Conservation (phyloP, 1,140 invertebrate species). For the Nymphalis io region DNA sequence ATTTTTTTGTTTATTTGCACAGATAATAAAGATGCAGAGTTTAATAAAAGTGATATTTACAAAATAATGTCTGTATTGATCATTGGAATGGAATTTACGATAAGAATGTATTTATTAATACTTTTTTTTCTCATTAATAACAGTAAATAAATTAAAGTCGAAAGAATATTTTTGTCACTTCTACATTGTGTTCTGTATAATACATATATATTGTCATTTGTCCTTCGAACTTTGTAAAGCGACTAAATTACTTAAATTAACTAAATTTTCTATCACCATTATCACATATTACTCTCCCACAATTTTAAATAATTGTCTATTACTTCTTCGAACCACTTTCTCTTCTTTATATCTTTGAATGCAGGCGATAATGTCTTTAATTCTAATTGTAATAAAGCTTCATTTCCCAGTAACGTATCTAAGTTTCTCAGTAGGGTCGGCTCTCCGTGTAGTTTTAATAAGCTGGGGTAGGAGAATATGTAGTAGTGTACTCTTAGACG, state of each 20-base stretch:
- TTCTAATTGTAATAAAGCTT: constrained; percentile 90
- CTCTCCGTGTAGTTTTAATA: constrained; percentile 90
- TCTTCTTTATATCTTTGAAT: constrained; percentile 86
- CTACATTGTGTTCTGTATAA: too few species aligned
- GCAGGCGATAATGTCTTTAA: constrained; percentile 88
- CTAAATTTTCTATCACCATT: constrained; percentile 26
- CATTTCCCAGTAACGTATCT: constrained; percentile 88
- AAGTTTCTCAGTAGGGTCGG: constrained; percentile 85
- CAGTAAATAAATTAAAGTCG: too few species aligned
- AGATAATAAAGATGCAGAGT: too few species aligned
- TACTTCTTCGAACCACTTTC: constrained; percentile 91
- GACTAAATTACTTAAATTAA: constrained; percentile 12
- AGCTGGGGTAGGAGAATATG: constrained; percentile 89
- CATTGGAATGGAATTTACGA: neutral
- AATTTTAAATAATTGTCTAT: constrained; percentile 93
- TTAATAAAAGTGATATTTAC: too few species aligned
- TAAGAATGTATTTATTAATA: neutral
- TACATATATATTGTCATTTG: too few species aligned
- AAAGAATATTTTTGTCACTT: too few species aligned
- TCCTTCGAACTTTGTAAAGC: neutral
- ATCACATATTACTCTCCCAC: constrained; percentile 93
- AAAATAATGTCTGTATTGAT: neutral
- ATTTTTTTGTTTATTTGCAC: too few species aligned
- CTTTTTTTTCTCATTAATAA: neutral
- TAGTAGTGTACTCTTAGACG: constrained; percentile 89